Evolutionary conservation across 2,113 vertebrate genomes (phyloP).

Genomic region (Tiliqua scincoides): DNA sequence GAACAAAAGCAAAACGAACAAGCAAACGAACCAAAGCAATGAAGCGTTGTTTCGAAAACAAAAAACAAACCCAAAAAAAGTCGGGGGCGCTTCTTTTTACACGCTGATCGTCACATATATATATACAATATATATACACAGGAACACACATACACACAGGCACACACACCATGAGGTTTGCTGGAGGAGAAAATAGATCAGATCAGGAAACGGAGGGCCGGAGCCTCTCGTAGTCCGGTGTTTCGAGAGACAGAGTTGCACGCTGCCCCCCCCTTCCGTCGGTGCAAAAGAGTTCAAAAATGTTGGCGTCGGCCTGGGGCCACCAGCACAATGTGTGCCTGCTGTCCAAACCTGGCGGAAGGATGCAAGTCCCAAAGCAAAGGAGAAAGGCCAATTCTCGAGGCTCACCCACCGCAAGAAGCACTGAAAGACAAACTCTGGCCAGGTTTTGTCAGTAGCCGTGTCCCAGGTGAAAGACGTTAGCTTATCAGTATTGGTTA

Average conservation of each 20-base stretch:
- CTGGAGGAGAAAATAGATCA: conserved; percentile 74
- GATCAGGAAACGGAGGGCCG: conserved; percentile 69
- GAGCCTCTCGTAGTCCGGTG: conserved; percentile 40
- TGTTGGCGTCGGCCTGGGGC: neutral
- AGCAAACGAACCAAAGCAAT: conserved; percentile 42
- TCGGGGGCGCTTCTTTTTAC: conserved; percentile 51
- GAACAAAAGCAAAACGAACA: conserved; percentile 45
- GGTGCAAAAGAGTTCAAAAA: conserved; percentile 28
- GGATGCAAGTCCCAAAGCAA: neutral
- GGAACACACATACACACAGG: conserved; percentile 62
- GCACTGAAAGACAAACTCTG: neutral
- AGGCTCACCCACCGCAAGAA: neutral
- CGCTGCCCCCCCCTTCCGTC: neutral
- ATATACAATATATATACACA: neutral
- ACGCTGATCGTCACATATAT: neutral
- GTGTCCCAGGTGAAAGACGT: conserved; percentile 22
- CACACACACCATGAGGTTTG: conserved; percentile 70
- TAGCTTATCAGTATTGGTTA: conserved; percentile 25
- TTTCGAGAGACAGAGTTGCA: conserved; percentile 49
- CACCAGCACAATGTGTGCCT: neutral
- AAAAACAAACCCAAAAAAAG: conserved; percentile 42
- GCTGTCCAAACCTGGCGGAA: neutral
- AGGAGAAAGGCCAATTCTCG: neutral
- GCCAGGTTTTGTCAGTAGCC: conserved; percentile 15
- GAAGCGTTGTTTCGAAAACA: conserved; percentile 62